phyloP scores from a whole-genome alignment of 2,888 invertebrate species.

The Diabrotica balteata region DNA sequence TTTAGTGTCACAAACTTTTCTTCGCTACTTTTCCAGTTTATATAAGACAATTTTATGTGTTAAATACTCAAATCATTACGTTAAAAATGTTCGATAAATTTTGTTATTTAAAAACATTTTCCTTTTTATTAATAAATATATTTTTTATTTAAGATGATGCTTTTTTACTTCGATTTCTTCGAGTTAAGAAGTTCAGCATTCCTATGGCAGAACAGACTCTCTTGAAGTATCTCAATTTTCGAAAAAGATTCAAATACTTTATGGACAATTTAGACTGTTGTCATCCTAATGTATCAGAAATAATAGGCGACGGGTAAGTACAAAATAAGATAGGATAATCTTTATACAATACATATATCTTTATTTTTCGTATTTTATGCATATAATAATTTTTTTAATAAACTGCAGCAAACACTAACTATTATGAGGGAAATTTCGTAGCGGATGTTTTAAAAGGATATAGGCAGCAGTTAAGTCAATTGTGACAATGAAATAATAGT shows the following conservation, averaged over 20 bases:
- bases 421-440: no score
- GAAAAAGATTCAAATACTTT: conserved; percentile 72
- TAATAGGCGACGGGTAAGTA: conserved; percentile 71
- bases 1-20: no score
- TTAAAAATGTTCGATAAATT: not conserved
- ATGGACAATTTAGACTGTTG: conserved; percentile 71
- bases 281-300: conserved; percentile 67
- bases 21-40: no score
- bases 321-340: no score
- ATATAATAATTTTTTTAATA: no score
- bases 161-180: conserved; percentile 77
- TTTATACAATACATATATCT: not conserved
- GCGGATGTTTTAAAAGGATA: no score
- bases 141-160: conserved; percentile 66
- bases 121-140: no score
- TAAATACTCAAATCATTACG: no score
- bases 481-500: no score
- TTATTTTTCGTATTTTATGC: not conserved
- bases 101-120: not conserved
- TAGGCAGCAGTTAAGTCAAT: no score
- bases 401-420: no score
- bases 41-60: no score
- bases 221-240: conserved; percentile 78
- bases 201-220: conserved; percentile 80
- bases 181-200: conserved; percentile 80